A percentile compares a stretch with the other conserved stretches of the same genome.
phyloP scores from a whole-genome alignment of 2,797 vertebrate species.

The Choloepus didactylus region DNA sequence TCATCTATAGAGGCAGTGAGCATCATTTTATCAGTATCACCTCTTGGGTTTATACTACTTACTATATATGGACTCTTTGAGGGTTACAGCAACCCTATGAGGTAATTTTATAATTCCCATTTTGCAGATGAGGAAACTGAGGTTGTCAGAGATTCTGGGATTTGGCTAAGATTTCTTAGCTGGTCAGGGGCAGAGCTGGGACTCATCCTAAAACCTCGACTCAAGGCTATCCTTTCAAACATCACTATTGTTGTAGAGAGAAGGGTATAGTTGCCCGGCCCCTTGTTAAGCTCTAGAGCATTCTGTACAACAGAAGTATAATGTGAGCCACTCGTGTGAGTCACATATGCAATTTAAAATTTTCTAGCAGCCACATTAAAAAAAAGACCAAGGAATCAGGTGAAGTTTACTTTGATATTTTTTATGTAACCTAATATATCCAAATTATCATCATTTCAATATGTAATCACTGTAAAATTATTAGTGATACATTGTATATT shows the following conservation, averaged over 20 bases:
- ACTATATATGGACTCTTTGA: not conserved
- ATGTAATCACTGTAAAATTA: not conserved
- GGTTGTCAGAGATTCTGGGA: not conserved
- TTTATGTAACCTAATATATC: not conserved
- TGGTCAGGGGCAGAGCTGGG: not conserved
- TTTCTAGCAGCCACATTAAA: not conserved
- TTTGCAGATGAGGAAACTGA: slow-evolving; percentile 19
- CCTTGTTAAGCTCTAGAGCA: not conserved
- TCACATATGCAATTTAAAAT: not conserved
- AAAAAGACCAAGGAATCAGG: not conserved
- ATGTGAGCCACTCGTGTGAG: not conserved
- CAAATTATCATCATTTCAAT: not conserved
- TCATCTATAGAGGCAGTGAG: too few species aligned
- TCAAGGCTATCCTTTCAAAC: not conserved
- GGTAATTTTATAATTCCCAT: not conserved
- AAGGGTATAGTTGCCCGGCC: not conserved
- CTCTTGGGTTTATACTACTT: not conserved
- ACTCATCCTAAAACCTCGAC: not conserved
- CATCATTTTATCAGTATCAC: not conserved
- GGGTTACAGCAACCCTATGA: not conserved
- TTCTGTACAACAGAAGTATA: not conserved
- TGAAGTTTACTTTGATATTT: not conserved
- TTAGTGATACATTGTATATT: not conserved
- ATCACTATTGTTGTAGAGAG: not conserved
- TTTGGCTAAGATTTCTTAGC: not conserved